Conservation (phyloP, 2,888 invertebrate genomes). For the Entomobrya proxima region DNA sequence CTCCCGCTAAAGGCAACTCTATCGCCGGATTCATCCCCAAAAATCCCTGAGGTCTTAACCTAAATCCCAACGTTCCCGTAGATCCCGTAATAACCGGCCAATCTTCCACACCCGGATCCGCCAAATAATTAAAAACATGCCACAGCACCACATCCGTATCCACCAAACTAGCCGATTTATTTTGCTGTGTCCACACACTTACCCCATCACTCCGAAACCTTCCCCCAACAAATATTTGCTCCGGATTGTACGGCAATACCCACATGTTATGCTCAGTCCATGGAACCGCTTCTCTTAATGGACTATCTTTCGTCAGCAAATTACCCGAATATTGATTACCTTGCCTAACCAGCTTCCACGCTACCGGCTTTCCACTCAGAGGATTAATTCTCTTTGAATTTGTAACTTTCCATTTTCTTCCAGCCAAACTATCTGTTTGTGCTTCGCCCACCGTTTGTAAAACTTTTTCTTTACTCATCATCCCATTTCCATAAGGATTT, state of each 20-base stretch:
- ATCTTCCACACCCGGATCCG: slow-evolving; percentile 29
- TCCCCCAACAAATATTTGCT: slow-evolving; percentile 51
- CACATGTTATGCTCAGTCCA: slow-evolving; percentile 58
- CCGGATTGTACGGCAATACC: slow-evolving; percentile 44
- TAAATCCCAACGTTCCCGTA: slow-evolving; percentile 26
- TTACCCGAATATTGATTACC: background rate
- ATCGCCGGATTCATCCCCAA: slow-evolving; percentile 63
- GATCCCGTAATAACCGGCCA: slow-evolving; percentile 5
- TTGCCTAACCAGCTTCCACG: slow-evolving; percentile 16
- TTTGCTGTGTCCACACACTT: slow-evolving; percentile 36
- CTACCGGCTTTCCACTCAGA: slow-evolving; percentile 1
- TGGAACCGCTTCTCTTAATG: background rate
- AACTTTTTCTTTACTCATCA: background rate
- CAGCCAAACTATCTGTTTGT: background rate
- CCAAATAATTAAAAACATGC: slow-evolving; percentile 16
- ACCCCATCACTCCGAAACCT: slow-evolving; percentile 47
- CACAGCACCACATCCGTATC: slow-evolving; percentile 53
- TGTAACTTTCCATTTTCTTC: slow-evolving; percentile 34
- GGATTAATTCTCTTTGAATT: slow-evolving; percentile 16
- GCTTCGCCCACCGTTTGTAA: slow-evolving; percentile 49
- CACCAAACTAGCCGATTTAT: slow-evolving; percentile 4
- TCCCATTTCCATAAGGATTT: slow-evolving; percentile 63
- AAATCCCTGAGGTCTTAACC: slow-evolving; percentile 60
- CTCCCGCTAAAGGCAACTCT: slow-evolving; percentile 40
- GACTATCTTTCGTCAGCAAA: slow-evolving; percentile 34